A percentile compares a stretch with the other conserved stretches of the same genome.
Evolutionary conservation across 2,797 vertebrate species (phyloP).

Genomic region (Delichon dasypus): DNA sequence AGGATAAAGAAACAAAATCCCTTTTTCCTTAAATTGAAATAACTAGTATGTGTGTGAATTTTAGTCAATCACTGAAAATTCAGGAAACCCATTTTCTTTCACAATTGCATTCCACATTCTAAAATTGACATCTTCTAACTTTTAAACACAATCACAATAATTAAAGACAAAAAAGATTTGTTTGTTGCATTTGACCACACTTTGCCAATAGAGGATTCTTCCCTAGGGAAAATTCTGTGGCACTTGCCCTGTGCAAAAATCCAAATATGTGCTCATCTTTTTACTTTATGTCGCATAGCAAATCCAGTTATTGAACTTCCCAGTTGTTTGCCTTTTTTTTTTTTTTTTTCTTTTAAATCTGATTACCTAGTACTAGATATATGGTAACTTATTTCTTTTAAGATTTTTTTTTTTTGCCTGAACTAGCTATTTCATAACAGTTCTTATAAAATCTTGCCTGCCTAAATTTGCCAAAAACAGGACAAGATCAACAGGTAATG

Average conservation of each 20-base stretch:
- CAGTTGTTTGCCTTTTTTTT: background rate
- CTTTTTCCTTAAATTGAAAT: constrained; percentile 57
- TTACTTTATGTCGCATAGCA: background rate
- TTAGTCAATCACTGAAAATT: background rate
- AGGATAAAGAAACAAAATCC: constrained; percentile 64
- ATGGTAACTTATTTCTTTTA: background rate
- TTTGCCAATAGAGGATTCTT: background rate
- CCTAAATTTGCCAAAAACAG: background rate
- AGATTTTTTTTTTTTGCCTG: background rate
- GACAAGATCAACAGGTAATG: background rate
- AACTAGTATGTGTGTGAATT: constrained; percentile 11
- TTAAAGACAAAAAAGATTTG: background rate
- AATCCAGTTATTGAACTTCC: constrained; percentile 8
- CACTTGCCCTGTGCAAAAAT: background rate
- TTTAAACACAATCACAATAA: constrained; percentile 2
- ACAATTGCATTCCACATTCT: background rate
- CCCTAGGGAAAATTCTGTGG: background rate
- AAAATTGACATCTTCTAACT: background rate
- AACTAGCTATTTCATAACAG: background rate
- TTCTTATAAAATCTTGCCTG: background rate
- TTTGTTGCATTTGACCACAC: background rate
- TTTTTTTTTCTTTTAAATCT: background rate
- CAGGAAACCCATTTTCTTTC: constrained; percentile 30
- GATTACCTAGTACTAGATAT: background rate
- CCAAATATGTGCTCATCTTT: background rate